phyloP scores from a whole-genome alignment of 2,113 vertebrate genomes.

The Calcarius ornatus region DNA sequence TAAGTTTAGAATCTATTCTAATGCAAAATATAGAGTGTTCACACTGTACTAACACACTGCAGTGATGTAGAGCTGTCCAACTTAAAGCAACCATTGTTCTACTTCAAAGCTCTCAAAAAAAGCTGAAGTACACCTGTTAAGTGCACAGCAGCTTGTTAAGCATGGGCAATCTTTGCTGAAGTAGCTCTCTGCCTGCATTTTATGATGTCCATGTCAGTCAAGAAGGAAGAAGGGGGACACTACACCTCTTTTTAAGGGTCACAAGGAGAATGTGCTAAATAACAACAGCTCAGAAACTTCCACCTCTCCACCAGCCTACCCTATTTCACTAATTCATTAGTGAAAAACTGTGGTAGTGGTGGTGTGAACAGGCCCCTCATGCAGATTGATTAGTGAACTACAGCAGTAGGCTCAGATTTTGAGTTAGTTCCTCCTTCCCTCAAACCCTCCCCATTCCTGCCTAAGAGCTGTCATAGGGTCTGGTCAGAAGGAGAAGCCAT shows the following conservation, averaged over 20 bases:
- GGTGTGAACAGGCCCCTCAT: background rate
- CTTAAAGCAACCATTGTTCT: background rate
- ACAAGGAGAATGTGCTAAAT: background rate
- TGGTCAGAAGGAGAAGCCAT: background rate
- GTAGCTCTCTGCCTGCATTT: background rate
- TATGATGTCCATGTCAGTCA: background rate
- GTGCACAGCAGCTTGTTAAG: background rate
- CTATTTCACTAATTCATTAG: background rate
- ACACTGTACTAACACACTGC: background rate
- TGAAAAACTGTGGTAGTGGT: background rate
- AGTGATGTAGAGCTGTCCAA: background rate
- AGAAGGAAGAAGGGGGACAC: background rate
- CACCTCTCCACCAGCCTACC: background rate
- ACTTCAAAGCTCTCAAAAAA: background rate
- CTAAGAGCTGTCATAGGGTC: background rate
- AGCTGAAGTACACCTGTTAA: background rate
- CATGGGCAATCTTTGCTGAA: background rate
- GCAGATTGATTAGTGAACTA: background rate
- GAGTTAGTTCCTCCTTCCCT: background rate
- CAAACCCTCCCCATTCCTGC: background rate
- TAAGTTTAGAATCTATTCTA: background rate
- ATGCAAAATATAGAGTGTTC: fast-evolving
- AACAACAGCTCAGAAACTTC: background rate
- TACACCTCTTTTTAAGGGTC: background rate
- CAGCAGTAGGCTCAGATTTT: background rate